phyloP scores from a whole-genome alignment of 35 echinoderm and acorn worm genomes.

The Chiridota heheva region DNA sequence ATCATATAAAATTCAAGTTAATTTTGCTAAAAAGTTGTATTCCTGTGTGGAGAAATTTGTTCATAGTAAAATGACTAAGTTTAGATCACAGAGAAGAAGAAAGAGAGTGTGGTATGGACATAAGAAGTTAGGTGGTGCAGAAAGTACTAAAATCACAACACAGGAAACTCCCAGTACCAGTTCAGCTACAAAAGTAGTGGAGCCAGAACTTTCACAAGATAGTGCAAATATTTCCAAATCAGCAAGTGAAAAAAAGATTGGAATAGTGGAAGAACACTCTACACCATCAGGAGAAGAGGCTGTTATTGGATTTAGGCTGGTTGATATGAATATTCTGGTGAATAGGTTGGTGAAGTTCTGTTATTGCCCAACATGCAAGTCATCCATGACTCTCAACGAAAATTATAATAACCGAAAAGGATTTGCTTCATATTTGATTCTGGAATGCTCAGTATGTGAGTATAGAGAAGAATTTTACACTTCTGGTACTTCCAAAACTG shows the following conservation, averaged over 20 bases:
- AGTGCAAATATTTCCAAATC: background rate
- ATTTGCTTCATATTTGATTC: background rate
- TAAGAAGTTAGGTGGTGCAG: background rate
- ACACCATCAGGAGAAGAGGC: background rate
- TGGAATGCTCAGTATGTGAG: conserved; percentile 3
- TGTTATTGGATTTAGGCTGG: background rate
- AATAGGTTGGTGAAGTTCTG: conserved; percentile 7
- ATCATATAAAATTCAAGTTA: too few species aligned
- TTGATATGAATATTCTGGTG: background rate
- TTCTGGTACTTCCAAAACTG: background rate
- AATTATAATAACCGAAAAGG: conserved; percentile 2
- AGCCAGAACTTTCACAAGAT: background rate
- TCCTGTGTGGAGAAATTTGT: too few species aligned
- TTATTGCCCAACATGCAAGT: background rate
- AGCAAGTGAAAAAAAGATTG: background rate
- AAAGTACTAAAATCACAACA: background rate
- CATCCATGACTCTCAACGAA: background rate
- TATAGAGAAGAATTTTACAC: conserved; percentile 13
- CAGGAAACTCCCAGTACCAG: too few species aligned
- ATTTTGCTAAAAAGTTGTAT: too few species aligned
- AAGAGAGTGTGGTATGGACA: background rate
- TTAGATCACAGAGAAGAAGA: background rate
- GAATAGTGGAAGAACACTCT: background rate
- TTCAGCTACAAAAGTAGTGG: too few species aligned
- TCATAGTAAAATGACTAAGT: conserved; percentile 9